Percentiles rank a stretch among this genome's conserved stretches.
phyloP scores from a whole-genome alignment of 2,113 vertebrate genomes.

The Ptilorrhoa leucosticta region DNA sequence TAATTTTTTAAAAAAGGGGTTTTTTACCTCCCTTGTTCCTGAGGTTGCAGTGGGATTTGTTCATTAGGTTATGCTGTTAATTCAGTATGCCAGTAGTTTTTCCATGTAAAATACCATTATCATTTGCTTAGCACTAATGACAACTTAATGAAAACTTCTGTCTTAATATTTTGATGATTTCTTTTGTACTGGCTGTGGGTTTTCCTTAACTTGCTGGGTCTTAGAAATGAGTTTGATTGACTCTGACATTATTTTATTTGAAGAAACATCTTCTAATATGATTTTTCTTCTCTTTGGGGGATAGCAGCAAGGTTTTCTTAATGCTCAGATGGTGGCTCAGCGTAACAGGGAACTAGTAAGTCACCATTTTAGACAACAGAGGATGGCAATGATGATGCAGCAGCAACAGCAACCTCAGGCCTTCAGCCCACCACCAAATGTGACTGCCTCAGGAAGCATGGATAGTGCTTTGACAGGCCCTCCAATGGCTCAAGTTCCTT shows the following conservation, averaged over 20 bases:
- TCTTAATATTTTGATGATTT: background rate
- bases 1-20: accelerated
- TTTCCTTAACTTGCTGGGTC: background rate
- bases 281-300: constrained; percentile 37
- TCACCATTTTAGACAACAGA: constrained; percentile 88
- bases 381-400: constrained; percentile 89
- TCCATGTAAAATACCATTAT: background rate
- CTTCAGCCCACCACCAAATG: constrained; percentile 95
- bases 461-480: constrained; percentile 81
- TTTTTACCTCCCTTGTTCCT: background rate
- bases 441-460: constrained; percentile 88
- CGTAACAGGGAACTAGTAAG: constrained; percentile 88
- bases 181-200: background rate
- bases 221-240: background rate
- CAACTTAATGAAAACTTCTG: background rate
- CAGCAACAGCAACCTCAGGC: constrained; percentile 83
- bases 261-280: background rate
- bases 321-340: constrained; percentile 95
- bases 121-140: background rate
- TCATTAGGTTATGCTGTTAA: background rate
- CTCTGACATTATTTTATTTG: background rate
- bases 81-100: background rate
- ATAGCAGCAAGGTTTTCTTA: constrained; percentile 85
- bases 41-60: background rate
- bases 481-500: constrained; percentile 81